Evolutionary conservation across 2,888 invertebrate genomes (phyloP).

Genomic region (Meta bourneti): DNA sequence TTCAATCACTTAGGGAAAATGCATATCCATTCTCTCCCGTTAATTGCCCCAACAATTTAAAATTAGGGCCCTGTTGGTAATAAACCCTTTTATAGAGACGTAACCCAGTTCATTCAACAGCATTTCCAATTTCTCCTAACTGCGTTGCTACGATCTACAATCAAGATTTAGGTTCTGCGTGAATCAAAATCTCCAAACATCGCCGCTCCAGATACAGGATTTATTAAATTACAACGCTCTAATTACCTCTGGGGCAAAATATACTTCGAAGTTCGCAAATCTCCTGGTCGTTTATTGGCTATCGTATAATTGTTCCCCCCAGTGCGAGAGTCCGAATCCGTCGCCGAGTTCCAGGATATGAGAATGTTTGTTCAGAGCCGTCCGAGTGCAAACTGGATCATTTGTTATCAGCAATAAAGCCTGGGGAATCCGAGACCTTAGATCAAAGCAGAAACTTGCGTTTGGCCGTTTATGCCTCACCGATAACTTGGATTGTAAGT

Average conservation of each 20-base stretch:
- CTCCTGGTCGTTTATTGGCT: slow-evolving; percentile 32
- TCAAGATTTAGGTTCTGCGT: slow-evolving; percentile 7
- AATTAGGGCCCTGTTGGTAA: no score
- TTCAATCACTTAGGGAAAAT: no score
- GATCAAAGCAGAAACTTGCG: neutral
- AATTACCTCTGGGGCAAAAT: slow-evolving; percentile 31
- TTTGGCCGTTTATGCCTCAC: neutral
- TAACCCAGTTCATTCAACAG: neutral
- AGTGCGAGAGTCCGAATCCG: neutral
- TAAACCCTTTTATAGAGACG: no score
- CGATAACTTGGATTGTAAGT: slow-evolving; percentile 24
- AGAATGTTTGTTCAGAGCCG: slow-evolving; percentile 40
- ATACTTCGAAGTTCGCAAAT: slow-evolving; percentile 29
- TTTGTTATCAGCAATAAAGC: slow-evolving; percentile 55
- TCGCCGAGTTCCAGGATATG: neutral
- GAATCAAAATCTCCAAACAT: slow-evolving; percentile 39
- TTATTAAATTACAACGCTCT: slow-evolving; percentile 41
- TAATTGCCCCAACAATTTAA: no score
- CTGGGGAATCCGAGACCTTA: neutral
- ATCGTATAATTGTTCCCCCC: slow-evolving; percentile 25
- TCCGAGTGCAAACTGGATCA: slow-evolving; percentile 28
- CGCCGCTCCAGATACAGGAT: neutral
- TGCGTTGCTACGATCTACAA: neutral
- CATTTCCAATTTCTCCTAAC: neutral
- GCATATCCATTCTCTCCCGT: no score